Conservation (phyloP, 1,140 invertebrate genomes). For the Pseudachorutes palmiensis region DNA sequence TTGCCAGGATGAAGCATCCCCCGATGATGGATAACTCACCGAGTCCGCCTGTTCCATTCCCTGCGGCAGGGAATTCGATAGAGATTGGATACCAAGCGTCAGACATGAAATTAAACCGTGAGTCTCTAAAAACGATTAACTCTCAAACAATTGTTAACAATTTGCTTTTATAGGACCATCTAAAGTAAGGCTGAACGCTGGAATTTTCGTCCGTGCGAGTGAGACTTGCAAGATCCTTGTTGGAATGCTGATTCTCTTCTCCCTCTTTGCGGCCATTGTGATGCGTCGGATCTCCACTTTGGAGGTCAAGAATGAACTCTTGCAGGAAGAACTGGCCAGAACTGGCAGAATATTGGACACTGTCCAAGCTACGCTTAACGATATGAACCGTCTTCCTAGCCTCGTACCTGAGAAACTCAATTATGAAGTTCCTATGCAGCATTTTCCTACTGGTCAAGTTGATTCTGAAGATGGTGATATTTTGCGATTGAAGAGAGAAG, state of each 20-base stretch:
- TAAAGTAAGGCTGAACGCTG: background rate
- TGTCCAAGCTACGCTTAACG: too few relatives aligned
- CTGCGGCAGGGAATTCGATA: too few relatives aligned
- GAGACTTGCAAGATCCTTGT: constrained; percentile 9
- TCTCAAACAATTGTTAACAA: too few relatives aligned
- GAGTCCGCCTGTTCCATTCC: too few relatives aligned
- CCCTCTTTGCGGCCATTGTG: background rate
- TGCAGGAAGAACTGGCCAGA: too few relatives aligned
- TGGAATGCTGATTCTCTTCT: constrained; percentile 13
- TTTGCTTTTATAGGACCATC: background rate
- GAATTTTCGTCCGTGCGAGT: constrained; percentile 15
- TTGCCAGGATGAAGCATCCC: too few relatives aligned
- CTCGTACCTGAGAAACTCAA: background rate
- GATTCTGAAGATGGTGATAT: background rate
- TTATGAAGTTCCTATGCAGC: background rate
- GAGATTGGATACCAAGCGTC: too few relatives aligned
- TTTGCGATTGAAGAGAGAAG: too few relatives aligned
- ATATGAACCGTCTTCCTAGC: constrained; percentile 3
- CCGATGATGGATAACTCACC: too few relatives aligned
- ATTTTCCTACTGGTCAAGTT: constrained; percentile 8
- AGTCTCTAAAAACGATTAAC: too few relatives aligned
- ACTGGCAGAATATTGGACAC: too few relatives aligned
- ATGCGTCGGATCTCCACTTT: constrained; percentile 4
- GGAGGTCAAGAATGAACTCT: constrained; percentile 8
- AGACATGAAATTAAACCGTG: too few relatives aligned